Evolutionary conservation across 2,113 vertebrate species (phyloP).

Genomic region (Numenius arquata): DNA sequence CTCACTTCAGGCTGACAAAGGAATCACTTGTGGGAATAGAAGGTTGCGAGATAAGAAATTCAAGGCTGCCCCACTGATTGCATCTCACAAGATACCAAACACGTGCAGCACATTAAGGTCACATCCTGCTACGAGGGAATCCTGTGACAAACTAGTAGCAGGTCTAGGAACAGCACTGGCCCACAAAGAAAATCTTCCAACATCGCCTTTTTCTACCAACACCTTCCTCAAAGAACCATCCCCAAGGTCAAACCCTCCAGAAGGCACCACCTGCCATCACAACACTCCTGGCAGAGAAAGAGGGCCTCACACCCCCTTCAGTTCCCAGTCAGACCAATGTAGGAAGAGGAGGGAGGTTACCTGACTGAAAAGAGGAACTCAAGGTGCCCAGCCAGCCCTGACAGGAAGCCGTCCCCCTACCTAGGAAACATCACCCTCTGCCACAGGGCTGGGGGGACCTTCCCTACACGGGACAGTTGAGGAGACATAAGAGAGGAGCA

Average conservation of each 20-base stretch:
- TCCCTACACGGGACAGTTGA: fast-evolving
- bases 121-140: not conserved
- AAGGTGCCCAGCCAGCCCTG: fast-evolving
- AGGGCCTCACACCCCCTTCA: fast-evolving
- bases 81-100: not conserved
- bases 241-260: not conserved
- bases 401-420: too few relatives aligned
- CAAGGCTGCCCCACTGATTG: not conserved
- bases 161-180: not conserved
- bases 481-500: fast-evolving
- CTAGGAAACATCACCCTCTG: fast-evolving
- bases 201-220: fast-evolving
- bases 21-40: not conserved
- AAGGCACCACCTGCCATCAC: too few relatives aligned
- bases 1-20: not conserved
- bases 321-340: fast-evolving
- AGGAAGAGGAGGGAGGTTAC: not conserved
- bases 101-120: not conserved
- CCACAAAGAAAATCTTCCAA: not conserved
- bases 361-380: too few relatives aligned
- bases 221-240: too few relatives aligned
- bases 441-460: not conserved
- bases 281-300: not conserved
- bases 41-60: not conserved
- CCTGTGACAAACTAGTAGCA: not conserved